Conservation (phyloP, 2,888 invertebrate species). For the Caenorhabditis plicata region DNA sequence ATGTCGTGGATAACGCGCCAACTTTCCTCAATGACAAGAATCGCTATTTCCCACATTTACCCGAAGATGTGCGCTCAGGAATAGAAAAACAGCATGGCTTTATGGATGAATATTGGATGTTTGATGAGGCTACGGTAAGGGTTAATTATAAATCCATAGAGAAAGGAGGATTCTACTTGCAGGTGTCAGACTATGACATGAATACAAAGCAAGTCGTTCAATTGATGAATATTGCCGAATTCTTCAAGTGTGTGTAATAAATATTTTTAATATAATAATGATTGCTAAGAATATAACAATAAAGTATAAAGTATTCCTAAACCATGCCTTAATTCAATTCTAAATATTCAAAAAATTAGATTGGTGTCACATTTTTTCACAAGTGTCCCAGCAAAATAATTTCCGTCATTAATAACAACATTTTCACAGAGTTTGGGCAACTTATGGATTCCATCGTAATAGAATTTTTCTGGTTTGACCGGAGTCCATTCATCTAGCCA, state of each 20-base stretch:
- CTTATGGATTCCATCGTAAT: too few species aligned
- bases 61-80: conserved; percentile 46
- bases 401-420: too few species aligned
- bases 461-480: too few species aligned
- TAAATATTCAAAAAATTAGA: too few species aligned
- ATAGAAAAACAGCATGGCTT: conserved; percentile 30
- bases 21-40: conserved; percentile 56
- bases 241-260: conserved; percentile 42
- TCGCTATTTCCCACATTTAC: conserved; percentile 55
- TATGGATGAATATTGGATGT: conserved; percentile 35
- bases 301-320: too few species aligned
- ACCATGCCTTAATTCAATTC: too few species aligned
- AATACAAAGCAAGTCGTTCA: conserved; percentile 31
- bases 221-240: conserved; percentile 30
- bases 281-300: too few species aligned
- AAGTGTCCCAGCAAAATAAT: too few species aligned
- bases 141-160: neutral
- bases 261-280: too few species aligned
- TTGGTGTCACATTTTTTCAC: too few species aligned
- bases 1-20: conserved; percentile 47
- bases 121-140: conserved; percentile 45
- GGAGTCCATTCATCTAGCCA: too few species aligned
- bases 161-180: neutral
- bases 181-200: conserved; percentile 44
- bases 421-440: too few species aligned